Evolutionary conservation across 2,113 vertebrate genomes (phyloP), one percentile per base, ranked within the genome.

Genomic region (Syngnathus scovelli): DNA sequence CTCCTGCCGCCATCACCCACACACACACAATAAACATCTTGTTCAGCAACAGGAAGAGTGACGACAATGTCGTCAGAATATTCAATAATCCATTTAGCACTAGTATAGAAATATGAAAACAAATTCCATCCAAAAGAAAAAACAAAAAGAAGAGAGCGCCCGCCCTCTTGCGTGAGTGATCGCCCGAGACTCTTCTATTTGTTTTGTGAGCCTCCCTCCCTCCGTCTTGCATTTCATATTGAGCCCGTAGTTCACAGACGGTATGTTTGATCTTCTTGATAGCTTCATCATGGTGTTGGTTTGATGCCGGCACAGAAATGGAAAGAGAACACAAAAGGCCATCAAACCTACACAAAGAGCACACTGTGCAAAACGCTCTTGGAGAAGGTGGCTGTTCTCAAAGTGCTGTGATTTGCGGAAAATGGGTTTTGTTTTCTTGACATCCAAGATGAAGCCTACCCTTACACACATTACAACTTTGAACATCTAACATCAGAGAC

Each of bases 101-200:
- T 87, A 85, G 82, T 90, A 86, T 86, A 90, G 87, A 90, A 91
- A 90, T 88, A 83, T 88, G 86, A 87, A 90, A 88, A 88, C 86
- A 85, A 82, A 59, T 19, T 27, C 23, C 55, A 36, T 81, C 81
- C 73, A 81, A 85, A 86, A 84, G 76, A 71, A 87, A 83, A 36
- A 86, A 78, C 65, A 64, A 56, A 83, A 87, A 87, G 55, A 79
- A 78, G 82, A 84, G 76, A 54, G 5, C 41, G 13, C n/a, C 27
- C 12, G 23, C 5, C 52, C 21, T 11, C 77, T 75, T 84, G 43
- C 49, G 64, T 64, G 75, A 67, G 72, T 58, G 68, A 75, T 66
- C 19, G 10, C 66, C 79, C 67, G 19, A 66, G 68, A 78, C 81
- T 75, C 66, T 33, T 64, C 64, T 44, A 75, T 68, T 65, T 7